These are phyloP conservation scores for Muscicapa adusta DNA, from an alignment of 2,113 vertebrate species.

Conservation along the genomic window DNA sequence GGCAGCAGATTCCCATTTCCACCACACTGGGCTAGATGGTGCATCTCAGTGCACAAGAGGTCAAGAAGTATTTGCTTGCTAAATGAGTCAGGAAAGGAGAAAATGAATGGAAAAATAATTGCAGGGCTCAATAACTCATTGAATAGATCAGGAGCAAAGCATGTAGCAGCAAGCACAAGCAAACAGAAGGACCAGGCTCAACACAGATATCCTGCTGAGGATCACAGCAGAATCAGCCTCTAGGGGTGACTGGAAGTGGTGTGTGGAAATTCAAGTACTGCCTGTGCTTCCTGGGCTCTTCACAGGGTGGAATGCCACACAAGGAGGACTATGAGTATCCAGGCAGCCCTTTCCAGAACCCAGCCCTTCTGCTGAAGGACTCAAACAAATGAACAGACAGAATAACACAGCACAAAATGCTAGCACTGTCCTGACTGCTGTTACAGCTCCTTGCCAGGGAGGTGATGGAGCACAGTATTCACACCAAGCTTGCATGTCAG, in stretches of 20 bases:
- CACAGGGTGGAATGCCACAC: not conserved
- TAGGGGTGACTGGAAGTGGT: not conserved
- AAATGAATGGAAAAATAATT: not conserved
- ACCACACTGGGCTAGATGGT: not conserved
- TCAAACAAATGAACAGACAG: not conserved
- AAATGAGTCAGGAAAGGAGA: conserved; percentile 18
- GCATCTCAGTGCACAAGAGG: not conserved
- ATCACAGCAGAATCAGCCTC: not conserved
- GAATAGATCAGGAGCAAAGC: not conserved
- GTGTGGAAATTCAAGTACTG: not conserved
- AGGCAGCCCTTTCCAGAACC: not conserved
- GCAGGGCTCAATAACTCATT: not conserved
- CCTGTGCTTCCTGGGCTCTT: not conserved
- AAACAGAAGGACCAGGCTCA: not conserved
- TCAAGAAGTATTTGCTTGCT: not conserved
- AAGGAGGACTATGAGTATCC: not conserved
- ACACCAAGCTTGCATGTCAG: not conserved
- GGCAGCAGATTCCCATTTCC: not conserved
- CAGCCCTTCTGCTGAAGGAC: not conserved
- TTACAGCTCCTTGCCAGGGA: not conserved
- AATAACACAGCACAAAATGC: not conserved
- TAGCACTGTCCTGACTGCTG: not conserved
- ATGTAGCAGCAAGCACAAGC: not conserved
- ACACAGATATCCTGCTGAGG: not conserved
- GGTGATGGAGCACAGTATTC: not conserved